Evolutionary conservation across 2,113 vertebrate species (phyloP).

Genomic region (Caloenas nicobarica): DNA sequence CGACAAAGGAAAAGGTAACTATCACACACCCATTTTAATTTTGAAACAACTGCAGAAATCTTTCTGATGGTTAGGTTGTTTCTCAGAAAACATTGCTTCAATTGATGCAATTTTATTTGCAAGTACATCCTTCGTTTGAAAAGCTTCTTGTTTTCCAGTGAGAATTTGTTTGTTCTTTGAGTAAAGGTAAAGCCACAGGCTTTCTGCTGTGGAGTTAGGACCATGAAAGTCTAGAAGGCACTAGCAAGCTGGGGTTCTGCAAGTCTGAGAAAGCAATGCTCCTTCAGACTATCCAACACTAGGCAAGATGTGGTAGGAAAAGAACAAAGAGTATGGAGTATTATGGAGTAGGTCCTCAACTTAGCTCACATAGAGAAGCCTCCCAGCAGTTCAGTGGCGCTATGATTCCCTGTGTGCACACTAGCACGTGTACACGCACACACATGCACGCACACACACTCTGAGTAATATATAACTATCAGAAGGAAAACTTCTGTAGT

Average conservation of each 20-base stretch:
- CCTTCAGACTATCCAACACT: background rate
- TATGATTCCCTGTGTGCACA: background rate
- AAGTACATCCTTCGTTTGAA: background rate
- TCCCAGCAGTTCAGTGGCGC: background rate
- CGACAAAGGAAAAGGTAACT: slow-evolving; percentile 87
- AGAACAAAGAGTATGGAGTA: background rate
- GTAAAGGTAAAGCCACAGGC: background rate
- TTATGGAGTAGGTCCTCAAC: background rate
- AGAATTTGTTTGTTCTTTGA: background rate
- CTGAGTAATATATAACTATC: background rate
- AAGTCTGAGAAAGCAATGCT: background rate
- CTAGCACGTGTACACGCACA: no score
- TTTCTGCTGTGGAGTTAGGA: background rate
- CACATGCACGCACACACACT: rapidly evolving
- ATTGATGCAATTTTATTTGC: background rate
- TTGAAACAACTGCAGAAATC: background rate
- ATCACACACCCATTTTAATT: background rate
- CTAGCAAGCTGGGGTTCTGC: background rate
- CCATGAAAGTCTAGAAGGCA: background rate
- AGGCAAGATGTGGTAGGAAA: background rate
- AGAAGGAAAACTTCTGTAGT: background rate
- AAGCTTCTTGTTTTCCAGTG: background rate
- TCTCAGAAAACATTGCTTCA: background rate
- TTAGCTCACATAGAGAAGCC: background rate
- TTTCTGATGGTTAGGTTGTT: background rate